Evolutionary conservation across 2,797 vertebrate species (phyloP), one percentile per base, ranked within the genome.

Genomic region (Ambastaia sidthimunki): DNA sequence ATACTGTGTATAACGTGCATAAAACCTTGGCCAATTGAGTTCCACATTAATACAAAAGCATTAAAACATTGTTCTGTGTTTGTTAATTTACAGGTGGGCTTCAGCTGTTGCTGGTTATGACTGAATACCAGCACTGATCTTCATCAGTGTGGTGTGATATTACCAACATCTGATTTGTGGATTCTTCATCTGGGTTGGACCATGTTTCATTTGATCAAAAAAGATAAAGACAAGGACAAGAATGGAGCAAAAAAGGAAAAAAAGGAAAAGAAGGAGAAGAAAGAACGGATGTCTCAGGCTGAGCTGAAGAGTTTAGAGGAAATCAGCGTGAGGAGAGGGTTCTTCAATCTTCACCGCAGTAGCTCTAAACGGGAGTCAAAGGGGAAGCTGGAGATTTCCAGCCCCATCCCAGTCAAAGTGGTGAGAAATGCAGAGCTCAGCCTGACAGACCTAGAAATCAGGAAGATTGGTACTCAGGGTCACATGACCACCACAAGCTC

Each of bases 361-460:
- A 92, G 94, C 78, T 95, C 96, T 67, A 99, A 98, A 87, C 89
- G 95, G 55, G 96, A 97, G 23, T 92, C 93, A 0, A 97, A 90
- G 90, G 88, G 87, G 3, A 97, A 95, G 84, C 83, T 98, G 90
- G 97, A 99, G 90, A 99, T 99, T 86, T 99, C 98, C 66, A 94
- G 94, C 89, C 97, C 98, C 25, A 99, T 99, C 80, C 98, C 97
- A 54, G 98, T 99, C 86, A 98, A 97, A 87, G 97, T 99, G 84
- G 94, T 95, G 16, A 96, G 92, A 0, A 95, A 93, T 91, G 91
- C 91, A 0, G 97, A 99, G 87, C 93, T 98, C 77, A 94, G 87
- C 76, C 92, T 98, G 71, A 95, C 95, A 0, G 93, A 95, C 70
- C 87, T 95, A 0, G 95, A 96, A 71, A 91, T 91, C 0, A 95